Evolutionary conservation across 2,888 invertebrate genomes (phyloP).

Genomic region (Latrodectus hesperus): DNA sequence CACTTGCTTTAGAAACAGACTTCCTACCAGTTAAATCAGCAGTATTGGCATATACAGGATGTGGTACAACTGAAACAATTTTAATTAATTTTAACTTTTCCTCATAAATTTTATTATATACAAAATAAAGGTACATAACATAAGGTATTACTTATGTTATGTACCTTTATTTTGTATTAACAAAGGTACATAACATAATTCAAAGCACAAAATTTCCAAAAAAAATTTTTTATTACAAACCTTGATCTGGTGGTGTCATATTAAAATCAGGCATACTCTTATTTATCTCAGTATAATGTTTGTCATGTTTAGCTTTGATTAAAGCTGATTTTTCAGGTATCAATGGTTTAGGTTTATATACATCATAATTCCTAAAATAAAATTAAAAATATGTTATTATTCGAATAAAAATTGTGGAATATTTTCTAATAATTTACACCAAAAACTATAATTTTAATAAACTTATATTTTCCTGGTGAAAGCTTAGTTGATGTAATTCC

Average conservation of each 20-base stretch:
- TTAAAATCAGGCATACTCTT: slow-evolving; percentile 73
- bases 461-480: neutral
- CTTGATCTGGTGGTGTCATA: slow-evolving; percentile 74
- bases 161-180: too few relatives aligned
- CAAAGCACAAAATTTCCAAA: neutral
- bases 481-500: too few relatives aligned
- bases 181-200: too few relatives aligned
- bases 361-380: slow-evolving; percentile 38
- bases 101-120: neutral
- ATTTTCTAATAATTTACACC: neutral
- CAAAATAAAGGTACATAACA: neutral
- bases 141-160: neutral
- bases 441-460: neutral
- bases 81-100: neutral
- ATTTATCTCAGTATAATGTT: slow-evolving; percentile 42
- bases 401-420: too few relatives aligned
- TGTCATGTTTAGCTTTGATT: slow-evolving; percentile 62
- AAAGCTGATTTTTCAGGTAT: slow-evolving; percentile 65
- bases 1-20: neutral
- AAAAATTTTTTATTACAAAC: slow-evolving; percentile 71
- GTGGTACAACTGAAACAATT: slow-evolving; percentile 56
- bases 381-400: neutral
- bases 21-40: slow-evolving; percentile 42
- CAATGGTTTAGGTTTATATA: slow-evolving; percentile 31
- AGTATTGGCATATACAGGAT: slow-evolving; percentile 66